Evolutionary conservation across 2,888 invertebrate species (phyloP), one percentile per base, ranked within the genome.

Genomic region (Uropetala carovei): DNA sequence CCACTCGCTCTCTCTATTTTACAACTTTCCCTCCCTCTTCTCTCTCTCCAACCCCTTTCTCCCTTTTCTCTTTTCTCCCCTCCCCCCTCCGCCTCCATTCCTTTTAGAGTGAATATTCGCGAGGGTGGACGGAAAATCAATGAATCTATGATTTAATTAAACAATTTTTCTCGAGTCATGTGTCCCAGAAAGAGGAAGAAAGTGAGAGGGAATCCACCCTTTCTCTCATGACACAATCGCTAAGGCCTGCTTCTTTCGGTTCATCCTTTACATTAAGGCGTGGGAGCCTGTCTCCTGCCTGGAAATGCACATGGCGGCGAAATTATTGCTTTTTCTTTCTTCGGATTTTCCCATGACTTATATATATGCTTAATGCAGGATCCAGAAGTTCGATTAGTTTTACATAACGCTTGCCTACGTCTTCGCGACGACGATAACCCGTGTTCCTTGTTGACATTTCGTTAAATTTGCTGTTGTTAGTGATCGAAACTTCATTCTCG

Each of bases 81-180:
- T 43, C 43, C 43, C 5, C 43, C 43, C 10, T 68, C 10, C 75
- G 43, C 43, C 43, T 43, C 43, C 43, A 43, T 3, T 43, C 5
- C 43, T 43, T 43, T 27, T 27, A 8, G 10, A 68, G 2, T 22
- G 75, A 75, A 22, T 27, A 27, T 75, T 75, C 27, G 75, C 75
- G 75, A 22, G 75, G 68, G 68, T n/a, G 18, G 13, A n/a, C 68
- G 22, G 56, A n/a, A 57, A 75, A 85, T 58, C 85, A 85, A 58
- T 85, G 57, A 85, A 43, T 83, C 56, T 83, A 56, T 83, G 83
- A 83, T 83, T 83, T 83, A 83, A 83, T 85, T 85, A 22, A 85
- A 58, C 85, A 57, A 58, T 85, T 57, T 57, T 58, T 85, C 57
- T 56, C 58, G 85, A 85, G 57, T 57, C 22, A 22, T 85, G 22